Evolutionary conservation across 1,140 invertebrate species (phyloP).

Genomic region (Drosophila arizonae): DNA sequence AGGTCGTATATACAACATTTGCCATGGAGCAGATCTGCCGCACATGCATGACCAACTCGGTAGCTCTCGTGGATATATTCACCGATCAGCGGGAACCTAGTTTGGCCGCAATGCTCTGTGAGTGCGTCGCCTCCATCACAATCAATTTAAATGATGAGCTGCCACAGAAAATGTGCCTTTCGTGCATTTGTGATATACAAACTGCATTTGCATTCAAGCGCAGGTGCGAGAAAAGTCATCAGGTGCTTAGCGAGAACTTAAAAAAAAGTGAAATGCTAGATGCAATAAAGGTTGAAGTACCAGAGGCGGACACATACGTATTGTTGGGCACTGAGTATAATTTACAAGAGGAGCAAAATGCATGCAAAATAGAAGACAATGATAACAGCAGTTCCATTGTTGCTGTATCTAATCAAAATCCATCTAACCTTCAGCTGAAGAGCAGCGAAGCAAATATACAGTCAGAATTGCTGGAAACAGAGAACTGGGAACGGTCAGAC

Average conservation of each 20-base stretch:
- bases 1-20: neutral
- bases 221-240: slow-evolving; percentile 19
- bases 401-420: neutral
- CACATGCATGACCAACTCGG: slow-evolving; percentile 22
- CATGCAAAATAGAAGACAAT: neutral
- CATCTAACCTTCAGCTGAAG: neutral
- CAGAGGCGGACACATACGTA: neutral
- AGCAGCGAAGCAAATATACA: slow-evolving; percentile 3
- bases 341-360: neutral
- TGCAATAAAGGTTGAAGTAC: slow-evolving; percentile 1
- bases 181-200: slow-evolving; percentile 26
- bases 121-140: slow-evolving; percentile 13
- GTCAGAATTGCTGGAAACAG: slow-evolving; percentile 13
- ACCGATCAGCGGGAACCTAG: slow-evolving; percentile 14
- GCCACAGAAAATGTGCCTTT: slow-evolving; percentile 23
- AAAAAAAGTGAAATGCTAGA: neutral
- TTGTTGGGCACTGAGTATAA: neutral
- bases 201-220: slow-evolving; percentile 27
- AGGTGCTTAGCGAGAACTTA: slow-evolving; percentile 9
- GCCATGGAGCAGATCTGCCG: slow-evolving; percentile 33
- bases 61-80: slow-evolving; percentile 34
- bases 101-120: slow-evolving; percentile 17
- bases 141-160: slow-evolving; percentile 19
- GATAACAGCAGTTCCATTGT: neutral
- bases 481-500: slow-evolving; percentile 24